A percentile compares a stretch with the other conserved stretches of the same genome.
These are phyloP conservation scores for Xiphydria camelus DNA, from an alignment of 2,888 invertebrate genomes.

Conservation along the genomic window DNA sequence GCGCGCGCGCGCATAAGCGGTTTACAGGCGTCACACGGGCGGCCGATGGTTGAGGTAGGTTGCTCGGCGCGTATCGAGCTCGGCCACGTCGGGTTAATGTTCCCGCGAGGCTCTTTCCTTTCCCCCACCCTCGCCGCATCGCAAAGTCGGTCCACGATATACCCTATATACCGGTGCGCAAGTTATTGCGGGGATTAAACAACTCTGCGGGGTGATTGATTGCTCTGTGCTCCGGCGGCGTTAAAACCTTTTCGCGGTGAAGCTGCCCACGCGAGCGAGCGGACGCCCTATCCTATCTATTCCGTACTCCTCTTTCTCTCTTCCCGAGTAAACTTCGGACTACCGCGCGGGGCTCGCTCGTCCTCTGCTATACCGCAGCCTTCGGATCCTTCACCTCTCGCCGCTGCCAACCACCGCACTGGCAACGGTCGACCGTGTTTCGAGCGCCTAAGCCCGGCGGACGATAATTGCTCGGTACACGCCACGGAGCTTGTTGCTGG, in stretches of 20 bases:
- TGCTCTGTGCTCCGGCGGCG: constrained; percentile 38
- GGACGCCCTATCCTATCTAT: constrained; percentile 1
- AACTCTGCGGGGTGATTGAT: constrained; percentile 50
- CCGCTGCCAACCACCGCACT: constrained; percentile 12
- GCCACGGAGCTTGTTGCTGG: constrained; percentile 31
- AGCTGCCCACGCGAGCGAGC: constrained; percentile 38
- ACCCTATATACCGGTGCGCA: constrained; percentile 21
- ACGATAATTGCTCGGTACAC: constrained; percentile 38
- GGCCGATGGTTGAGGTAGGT: neutral
- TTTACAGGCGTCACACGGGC: no score
- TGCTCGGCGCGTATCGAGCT: neutral
- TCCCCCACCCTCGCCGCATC: no score
- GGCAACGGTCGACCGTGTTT: no score
- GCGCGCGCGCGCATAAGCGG: neutral
- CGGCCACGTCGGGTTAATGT: constrained; percentile 1
- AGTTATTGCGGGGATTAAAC: constrained; percentile 48
- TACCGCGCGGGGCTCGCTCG: neutral
- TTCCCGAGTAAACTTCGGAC: constrained; percentile 6
- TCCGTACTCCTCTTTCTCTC: neutral
- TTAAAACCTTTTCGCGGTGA: constrained; percentile 43
- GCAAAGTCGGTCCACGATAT: neutral
- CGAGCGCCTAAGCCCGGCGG: neutral
- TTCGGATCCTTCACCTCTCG: constrained; percentile 6
- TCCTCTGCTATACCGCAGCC: neutral
- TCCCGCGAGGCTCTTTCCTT: neutral